Evolutionary conservation across 2,888 invertebrate genomes (phyloP).

Genomic region (Caenorhabditis plicata): DNA sequence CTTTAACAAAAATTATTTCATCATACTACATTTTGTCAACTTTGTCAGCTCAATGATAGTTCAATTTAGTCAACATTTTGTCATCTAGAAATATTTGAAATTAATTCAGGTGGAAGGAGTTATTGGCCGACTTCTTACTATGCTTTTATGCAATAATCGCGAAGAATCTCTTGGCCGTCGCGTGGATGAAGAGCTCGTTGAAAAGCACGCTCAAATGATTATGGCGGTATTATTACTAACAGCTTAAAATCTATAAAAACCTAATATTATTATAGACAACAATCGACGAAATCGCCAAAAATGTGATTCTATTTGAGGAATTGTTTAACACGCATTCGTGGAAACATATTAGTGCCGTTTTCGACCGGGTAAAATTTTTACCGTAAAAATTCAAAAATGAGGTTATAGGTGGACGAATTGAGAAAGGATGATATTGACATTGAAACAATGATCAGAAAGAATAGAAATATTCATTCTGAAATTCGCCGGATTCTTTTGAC

Average conservation of each 20-base stretch:
- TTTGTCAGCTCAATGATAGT: no score
- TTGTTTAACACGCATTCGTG: constrained; percentile 57
- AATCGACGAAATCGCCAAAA: constrained; percentile 58
- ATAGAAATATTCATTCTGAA: constrained; percentile 61
- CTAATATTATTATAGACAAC: constrained; percentile 15
- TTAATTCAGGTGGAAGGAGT: constrained; percentile 61
- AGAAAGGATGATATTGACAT: constrained; percentile 45
- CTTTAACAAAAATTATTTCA: no score
- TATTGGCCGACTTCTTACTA: constrained; percentile 57
- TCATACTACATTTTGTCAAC: no score
- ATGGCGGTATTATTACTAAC: constrained; percentile 10
- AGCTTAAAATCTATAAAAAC: background rate
- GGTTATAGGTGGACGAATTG: constrained; percentile 40
- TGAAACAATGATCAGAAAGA: constrained; percentile 56
- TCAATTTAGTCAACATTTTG: no score
- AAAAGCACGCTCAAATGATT: constrained; percentile 39
- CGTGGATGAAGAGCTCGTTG: constrained; percentile 49
- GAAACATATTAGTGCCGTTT: constrained; percentile 56
- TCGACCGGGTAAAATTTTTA: no score
- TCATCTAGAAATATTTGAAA: background rate
- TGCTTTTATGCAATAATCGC: constrained; percentile 50
- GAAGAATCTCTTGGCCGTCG: constrained; percentile 46
- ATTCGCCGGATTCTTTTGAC: constrained; percentile 58
- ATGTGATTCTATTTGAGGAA: constrained; percentile 55
- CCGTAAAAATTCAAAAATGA: no score